Evolutionary conservation across 2,888 invertebrate genomes (phyloP).

Genomic region (Erebia ligea): DNA sequence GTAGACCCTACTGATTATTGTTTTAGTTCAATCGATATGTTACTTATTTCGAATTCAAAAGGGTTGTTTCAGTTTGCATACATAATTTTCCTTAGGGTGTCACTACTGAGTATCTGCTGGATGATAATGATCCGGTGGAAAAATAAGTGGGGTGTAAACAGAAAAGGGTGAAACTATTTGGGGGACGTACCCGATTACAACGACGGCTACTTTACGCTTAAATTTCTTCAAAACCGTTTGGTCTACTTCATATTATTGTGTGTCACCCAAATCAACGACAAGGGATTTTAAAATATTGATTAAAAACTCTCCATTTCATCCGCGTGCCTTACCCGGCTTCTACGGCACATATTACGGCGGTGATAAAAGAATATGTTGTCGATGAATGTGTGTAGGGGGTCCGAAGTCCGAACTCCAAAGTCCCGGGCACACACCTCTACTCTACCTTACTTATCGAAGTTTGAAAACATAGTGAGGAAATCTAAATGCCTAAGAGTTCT

Average conservation of each 20-base stretch:
- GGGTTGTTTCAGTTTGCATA: constrained; percentile 27
- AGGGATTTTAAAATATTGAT: not conserved
- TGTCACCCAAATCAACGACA: not conserved
- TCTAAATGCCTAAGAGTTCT: no score
- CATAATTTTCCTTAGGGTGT: constrained; percentile 29
- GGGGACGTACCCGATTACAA: constrained; percentile 64
- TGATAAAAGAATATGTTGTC: no score
- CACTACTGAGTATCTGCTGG: constrained; percentile 3
- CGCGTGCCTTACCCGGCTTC: no score
- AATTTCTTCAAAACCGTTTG: constrained; percentile 19
- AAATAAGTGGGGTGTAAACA: constrained; percentile 68
- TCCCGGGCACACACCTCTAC: no score
- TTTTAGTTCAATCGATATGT: constrained; percentile 14
- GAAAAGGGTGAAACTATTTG: constrained; percentile 70
- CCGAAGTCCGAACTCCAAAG: no score
- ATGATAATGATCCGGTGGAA: constrained; percentile 47
- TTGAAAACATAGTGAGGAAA: no score
- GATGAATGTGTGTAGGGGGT: no score
- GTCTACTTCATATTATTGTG: not conserved
- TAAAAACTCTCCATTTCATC: not conserved
- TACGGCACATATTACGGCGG: no score
- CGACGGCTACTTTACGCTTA: constrained; percentile 39
- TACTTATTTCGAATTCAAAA: constrained; percentile 21
- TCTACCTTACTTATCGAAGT: no score
- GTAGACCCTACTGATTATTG: not conserved